Percentiles rank a stretch among this genome's conserved stretches.
Conservation (phyloP, 2,797 vertebrate genomes). For the Tamandua tetradactyla region DNA sequence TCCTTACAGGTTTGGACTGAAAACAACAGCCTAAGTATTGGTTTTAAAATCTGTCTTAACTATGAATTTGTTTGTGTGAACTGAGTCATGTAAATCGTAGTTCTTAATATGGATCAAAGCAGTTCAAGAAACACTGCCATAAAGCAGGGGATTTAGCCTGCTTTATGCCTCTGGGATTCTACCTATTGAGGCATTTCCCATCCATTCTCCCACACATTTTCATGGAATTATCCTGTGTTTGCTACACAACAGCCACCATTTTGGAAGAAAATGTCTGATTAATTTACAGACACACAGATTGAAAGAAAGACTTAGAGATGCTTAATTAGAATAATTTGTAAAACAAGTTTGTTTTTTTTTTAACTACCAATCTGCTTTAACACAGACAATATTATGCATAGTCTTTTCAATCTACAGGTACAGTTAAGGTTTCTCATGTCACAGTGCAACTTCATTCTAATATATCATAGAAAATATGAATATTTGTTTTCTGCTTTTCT, state of each 20-base stretch:
- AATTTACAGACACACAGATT: not conserved
- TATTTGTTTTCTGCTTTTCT: not conserved
- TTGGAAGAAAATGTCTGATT: constrained; percentile 20
- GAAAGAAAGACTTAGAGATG: not conserved
- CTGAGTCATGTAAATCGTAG: not conserved
- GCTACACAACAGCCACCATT: not conserved
- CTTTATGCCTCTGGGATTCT: not conserved
- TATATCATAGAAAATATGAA: not conserved
- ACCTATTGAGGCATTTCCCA: not conserved
- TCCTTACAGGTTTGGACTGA: not conserved
- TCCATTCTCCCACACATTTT: not conserved
- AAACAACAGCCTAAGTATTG: not conserved
- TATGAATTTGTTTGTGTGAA: not conserved
- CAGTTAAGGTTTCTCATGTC: not conserved
- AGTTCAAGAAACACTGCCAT: not conserved
- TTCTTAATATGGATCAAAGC: not conserved
- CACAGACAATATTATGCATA: not conserved
- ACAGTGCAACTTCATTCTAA: not conserved
- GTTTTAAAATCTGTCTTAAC: not conserved
- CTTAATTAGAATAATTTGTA: not conserved
- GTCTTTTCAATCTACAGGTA: not conserved
- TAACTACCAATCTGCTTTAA: not conserved
- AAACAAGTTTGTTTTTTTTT: not conserved
- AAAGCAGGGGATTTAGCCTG: not conserved
- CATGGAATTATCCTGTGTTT: not conserved